These are phyloP conservation scores for Morpho helenor DNA, from an alignment of 2,888 invertebrate species.

Conservation along the genomic window DNA sequence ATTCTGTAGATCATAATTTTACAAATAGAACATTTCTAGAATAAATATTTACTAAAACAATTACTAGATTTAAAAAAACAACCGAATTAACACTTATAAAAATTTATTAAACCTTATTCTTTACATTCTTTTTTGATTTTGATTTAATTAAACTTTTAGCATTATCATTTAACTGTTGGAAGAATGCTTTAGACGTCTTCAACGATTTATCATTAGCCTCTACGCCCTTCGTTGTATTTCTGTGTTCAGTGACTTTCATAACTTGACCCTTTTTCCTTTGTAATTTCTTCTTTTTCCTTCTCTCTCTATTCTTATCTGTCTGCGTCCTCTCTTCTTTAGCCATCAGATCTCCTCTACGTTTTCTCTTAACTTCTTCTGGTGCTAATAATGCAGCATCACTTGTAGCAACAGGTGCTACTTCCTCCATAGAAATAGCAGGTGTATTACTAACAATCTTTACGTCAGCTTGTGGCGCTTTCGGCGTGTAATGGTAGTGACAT, in stretches of 20 bases:
- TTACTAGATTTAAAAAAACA: not conserved
- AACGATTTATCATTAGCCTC: conserved; percentile 79
- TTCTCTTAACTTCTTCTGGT: conserved; percentile 93
- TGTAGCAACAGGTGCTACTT: conserved; percentile 94
- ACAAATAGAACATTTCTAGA: too few species aligned
- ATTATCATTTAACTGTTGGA: conserved; percentile 90
- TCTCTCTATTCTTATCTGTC: conserved; percentile 93
- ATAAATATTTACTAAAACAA: too few species aligned
- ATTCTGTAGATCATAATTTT: too few species aligned
- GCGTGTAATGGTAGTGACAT: conserved; percentile 96
- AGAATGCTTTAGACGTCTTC: conserved; percentile 89
- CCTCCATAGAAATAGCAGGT: conserved; percentile 95
- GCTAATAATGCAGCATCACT: conserved; percentile 92
- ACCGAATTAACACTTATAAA: conserved; percentile 6
- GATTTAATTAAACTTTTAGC: conserved; percentile 60
- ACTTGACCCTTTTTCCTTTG: conserved; percentile 78
- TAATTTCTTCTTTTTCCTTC: conserved; percentile 90
- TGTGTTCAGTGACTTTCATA: conserved; percentile 65
- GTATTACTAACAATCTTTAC: conserved; percentile 94
- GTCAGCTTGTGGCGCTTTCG: conserved; percentile 91
- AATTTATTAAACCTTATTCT: conserved; percentile 48
- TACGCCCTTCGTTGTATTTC: conserved; percentile 78
- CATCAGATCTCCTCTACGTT: conserved; percentile 73
- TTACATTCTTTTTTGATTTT: conserved; percentile 48
- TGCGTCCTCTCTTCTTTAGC: conserved; percentile 89